Evolutionary conservation across 2,888 invertebrate genomes (phyloP).

Genomic region (Drosophila kuntzei): DNA sequence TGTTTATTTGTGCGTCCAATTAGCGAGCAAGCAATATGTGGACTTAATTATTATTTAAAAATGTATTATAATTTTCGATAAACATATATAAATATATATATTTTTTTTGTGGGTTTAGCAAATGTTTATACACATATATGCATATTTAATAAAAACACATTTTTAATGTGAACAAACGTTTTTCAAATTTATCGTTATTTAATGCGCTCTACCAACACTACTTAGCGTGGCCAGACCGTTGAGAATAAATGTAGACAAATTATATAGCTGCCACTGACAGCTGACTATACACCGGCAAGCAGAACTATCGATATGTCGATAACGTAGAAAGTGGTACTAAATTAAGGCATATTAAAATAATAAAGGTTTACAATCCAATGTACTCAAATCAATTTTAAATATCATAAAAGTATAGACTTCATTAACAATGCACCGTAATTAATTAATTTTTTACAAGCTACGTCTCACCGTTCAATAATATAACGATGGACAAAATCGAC

Average conservation of each 20-base stretch:
- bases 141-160: conserved; percentile 12
- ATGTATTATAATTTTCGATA: neutral
- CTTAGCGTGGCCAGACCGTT: conserved; percentile 26
- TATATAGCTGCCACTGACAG: conserved; percentile 14
- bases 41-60: neutral
- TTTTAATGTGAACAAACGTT: neutral
- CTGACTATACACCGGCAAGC: neutral
- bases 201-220: neutral
- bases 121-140: conserved; percentile 8
- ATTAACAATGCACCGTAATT: no score
- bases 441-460: no score
- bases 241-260: conserved; percentile 1
- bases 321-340: no score
- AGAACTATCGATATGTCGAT: conserved; percentile 13
- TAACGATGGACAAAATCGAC: no score
- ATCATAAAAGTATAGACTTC: no score
- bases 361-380: no score
- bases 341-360: no score
- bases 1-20: conserved; percentile 2
- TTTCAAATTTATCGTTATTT: neutral
- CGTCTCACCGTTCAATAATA: no score
- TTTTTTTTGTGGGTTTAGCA: conserved; percentile 14
- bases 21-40: neutral
- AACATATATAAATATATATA: conserved; percentile 2
- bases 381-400: no score